phyloP scores from a whole-genome alignment of 2,888 invertebrate species.

The Nomada flava region DNA sequence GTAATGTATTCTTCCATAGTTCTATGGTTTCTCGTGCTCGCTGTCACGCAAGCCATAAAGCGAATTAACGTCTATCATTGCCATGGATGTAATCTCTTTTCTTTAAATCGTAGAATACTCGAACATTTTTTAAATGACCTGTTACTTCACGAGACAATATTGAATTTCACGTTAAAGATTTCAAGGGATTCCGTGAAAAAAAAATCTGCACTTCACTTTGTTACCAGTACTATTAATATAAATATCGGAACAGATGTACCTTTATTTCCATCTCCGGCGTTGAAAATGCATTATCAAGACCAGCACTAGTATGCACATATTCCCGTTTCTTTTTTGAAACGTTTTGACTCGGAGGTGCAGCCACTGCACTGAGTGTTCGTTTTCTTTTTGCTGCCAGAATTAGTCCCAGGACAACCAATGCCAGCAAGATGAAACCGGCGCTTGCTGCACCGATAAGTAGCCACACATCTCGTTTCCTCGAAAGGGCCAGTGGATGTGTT shows the following conservation, averaged over 20 bases:
- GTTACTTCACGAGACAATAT: too few relatives aligned
- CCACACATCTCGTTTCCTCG: conserved; percentile 86
- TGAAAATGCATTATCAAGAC: conserved; percentile 77
- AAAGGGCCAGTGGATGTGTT: conserved; percentile 87
- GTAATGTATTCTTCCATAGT: too few relatives aligned
- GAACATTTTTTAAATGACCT: too few relatives aligned
- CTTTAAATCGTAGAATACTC: too few relatives aligned
- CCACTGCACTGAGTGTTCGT: conserved; percentile 78
- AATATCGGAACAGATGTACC: conserved; percentile 61
- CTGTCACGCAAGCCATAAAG: background rate
- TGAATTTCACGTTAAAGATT: too few relatives aligned
- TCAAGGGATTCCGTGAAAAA: too few relatives aligned
- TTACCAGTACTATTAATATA: too few relatives aligned
- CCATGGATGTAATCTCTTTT: too few relatives aligned
- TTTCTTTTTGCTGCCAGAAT: conserved; percentile 78
- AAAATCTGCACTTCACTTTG: too few relatives aligned
- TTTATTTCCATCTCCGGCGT: conserved; percentile 80
- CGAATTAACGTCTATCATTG: too few relatives aligned
- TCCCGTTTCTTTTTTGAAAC: conserved; percentile 77
- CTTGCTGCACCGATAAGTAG: conserved; percentile 88
- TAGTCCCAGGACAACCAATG: conserved; percentile 78
- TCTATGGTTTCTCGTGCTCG: too few relatives aligned
- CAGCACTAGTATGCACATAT: conserved; percentile 71
- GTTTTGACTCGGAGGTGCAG: conserved; percentile 75
- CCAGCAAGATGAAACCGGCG: conserved; percentile 86